Percentiles rank a stretch among this genome's conserved stretches.
These are phyloP conservation scores for Spisula solida DNA, from an alignment of 2,888 invertebrate species.

Conservation along the genomic window DNA sequence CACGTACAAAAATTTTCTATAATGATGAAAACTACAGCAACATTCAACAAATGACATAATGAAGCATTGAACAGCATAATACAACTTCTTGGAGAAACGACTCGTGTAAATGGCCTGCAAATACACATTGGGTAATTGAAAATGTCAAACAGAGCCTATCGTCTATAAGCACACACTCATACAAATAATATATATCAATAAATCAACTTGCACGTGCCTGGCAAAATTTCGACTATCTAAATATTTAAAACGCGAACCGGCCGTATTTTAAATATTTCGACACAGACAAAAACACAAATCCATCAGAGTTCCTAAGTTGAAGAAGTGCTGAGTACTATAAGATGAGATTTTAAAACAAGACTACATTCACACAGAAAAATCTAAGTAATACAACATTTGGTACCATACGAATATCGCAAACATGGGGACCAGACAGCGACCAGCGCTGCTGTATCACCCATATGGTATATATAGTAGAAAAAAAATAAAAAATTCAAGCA, in stretches of 20 bases:
- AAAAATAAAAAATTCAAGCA: constrained; percentile 7
- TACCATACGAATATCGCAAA: background rate
- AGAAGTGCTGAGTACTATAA: constrained; percentile 35
- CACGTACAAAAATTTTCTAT: constrained; percentile 25
- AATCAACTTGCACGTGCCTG: constrained; percentile 29
- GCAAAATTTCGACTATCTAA: background rate
- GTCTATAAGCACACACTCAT: constrained; percentile 30
- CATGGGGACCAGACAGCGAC: background rate
- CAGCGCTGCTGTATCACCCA: constrained; percentile 32
- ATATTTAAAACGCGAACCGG: constrained; percentile 38
- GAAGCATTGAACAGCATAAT: constrained; percentile 22
- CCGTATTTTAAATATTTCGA: constrained; percentile 56
- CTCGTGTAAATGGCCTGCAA: constrained; percentile 55
- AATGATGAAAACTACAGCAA: background rate
- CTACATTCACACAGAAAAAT: constrained; percentile 9
- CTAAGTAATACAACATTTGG: background rate
- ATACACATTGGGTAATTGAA: constrained; percentile 67
- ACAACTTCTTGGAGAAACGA: constrained; percentile 49
- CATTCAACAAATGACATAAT: constrained; percentile 25
- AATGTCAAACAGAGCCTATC: constrained; percentile 53
- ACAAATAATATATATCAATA: constrained; percentile 20
- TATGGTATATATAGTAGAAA: background rate
- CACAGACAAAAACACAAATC: constrained; percentile 68
- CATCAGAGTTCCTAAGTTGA: constrained; percentile 47
- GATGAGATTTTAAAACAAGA: constrained; percentile 28